Conservation (phyloP, 2,113 vertebrate genomes). For the Ibidorhyncha struthersii region DNA sequence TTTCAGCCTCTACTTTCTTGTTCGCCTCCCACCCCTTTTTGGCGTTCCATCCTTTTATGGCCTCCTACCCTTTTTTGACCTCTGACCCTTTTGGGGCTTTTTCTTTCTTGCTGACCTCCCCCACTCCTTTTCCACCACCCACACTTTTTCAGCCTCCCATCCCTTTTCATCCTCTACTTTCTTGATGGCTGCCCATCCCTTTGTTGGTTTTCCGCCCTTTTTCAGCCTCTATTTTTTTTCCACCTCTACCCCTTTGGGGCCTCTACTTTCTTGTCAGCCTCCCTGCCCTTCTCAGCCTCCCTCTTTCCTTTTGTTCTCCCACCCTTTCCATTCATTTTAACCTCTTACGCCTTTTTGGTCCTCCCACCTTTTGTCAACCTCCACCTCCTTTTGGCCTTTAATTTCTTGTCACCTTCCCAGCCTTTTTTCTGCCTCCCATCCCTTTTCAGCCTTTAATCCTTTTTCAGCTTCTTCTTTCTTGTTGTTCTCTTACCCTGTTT, state of each 20-base stretch:
- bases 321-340: background rate
- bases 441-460: background rate
- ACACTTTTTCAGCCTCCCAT: background rate
- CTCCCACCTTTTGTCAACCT: background rate
- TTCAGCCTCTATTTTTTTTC: background rate
- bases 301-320: background rate
- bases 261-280: background rate
- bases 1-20: too few species aligned
- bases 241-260: background rate
- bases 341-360: background rate
- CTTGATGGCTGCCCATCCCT: background rate
- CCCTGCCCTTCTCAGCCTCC: background rate
- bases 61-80: background rate
- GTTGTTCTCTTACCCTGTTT: accelerated
- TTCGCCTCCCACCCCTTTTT: too few species aligned
- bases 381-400: background rate
- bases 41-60: too few species aligned
- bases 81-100: background rate
- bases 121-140: too few species aligned
- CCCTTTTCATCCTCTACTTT: background rate
- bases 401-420: background rate
- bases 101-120: background rate
- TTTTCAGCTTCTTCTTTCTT: background rate
- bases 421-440: background rate
- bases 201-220: background rate